Base-by-base conservation (phyloP, 92 coral and sea anemone genomes). In the Epizoanthus illoricatus region DNA sequence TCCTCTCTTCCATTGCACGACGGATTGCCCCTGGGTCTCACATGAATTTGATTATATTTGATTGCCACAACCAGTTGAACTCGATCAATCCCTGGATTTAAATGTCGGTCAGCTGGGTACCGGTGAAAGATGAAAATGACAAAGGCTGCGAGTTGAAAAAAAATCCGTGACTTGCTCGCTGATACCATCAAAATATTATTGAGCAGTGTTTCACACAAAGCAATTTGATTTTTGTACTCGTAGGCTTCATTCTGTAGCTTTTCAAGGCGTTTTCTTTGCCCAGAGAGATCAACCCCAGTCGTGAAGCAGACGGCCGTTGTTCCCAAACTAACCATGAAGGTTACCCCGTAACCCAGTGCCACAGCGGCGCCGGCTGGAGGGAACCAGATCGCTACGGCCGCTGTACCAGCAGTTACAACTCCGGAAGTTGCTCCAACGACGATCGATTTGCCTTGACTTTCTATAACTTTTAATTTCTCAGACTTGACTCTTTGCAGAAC, bases 391-490 rank as follows among this genome's bases (percentile, higher is more conserved):
- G 40, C 58, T 21, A 7, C 21, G 4, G 21, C 59, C 15, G 13
- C 60, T 18, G 59, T 4, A 4, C 75, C 75, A 45, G 1, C 75
- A 9, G 36, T 33, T 2, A 71, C 58, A 18, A 36, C 5, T 6
- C 5, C 33, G 7, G 23, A 70, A 6, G 2, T 12, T 11, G 56
- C 24, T 11, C 59, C 58, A 3, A 18, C 13, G 18, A 45, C 55
- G 4, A 6, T 19, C 13, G 54, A 33, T 9, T 5, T 20, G 52
- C 75, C 60, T 71, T 43, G 24, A 47, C 10, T 71, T 71, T n/a
- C 59, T 2, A n/a, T 71, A 15, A 20, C 39, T 71, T 71, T 71
- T 41, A 18, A 33, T 71, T 71, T 71, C 59, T 71, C 75, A 11
- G 18, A 8, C 59, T 71, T 18, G 17, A 43, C 7, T 47, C 21